phyloP scores from a whole-genome alignment of 2,113 vertebrate genomes.

The Anhinga anhinga region DNA sequence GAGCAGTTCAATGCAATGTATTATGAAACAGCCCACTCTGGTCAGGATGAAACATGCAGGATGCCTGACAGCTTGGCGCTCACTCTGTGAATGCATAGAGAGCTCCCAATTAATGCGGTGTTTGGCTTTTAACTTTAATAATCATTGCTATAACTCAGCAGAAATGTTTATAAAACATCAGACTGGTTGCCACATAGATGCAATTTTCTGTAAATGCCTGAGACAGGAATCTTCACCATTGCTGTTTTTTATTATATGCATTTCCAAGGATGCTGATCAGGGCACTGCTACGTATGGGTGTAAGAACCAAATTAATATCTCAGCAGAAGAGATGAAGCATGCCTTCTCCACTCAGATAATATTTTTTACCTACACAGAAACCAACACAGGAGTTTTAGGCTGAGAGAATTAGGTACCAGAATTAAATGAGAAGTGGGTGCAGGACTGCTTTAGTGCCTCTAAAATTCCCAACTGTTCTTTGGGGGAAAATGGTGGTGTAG shows the following conservation, averaged over 20 bases:
- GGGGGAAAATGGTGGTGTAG: background rate
- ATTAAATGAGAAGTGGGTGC: background rate
- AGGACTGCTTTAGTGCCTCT: background rate
- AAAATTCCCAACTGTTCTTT: background rate
- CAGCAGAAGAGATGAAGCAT: background rate
- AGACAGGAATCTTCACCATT: background rate
- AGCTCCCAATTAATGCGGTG: slow-evolving; percentile 55
- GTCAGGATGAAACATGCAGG: slow-evolving; percentile 50
- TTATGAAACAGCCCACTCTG: slow-evolving; percentile 44
- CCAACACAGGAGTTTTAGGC: background rate
- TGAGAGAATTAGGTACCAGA: background rate
- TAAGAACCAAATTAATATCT: background rate
- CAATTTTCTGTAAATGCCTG: background rate
- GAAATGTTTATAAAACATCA: slow-evolving; percentile 24
- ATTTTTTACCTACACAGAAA: background rate
- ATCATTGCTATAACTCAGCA: slow-evolving; percentile 23
- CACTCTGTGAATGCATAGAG: slow-evolving; percentile 47
- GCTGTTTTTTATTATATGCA: background rate
- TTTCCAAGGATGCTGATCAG: background rate
- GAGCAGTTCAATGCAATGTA: slow-evolving; percentile 53
- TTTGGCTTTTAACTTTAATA: slow-evolving; percentile 64
- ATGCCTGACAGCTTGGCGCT: slow-evolving; percentile 25
- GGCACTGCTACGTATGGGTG: background rate
- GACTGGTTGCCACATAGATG: background rate
- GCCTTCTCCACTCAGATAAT: background rate